phyloP scores from a whole-genome alignment of 2,888 invertebrate species.

The Lysandra coridon region DNA sequence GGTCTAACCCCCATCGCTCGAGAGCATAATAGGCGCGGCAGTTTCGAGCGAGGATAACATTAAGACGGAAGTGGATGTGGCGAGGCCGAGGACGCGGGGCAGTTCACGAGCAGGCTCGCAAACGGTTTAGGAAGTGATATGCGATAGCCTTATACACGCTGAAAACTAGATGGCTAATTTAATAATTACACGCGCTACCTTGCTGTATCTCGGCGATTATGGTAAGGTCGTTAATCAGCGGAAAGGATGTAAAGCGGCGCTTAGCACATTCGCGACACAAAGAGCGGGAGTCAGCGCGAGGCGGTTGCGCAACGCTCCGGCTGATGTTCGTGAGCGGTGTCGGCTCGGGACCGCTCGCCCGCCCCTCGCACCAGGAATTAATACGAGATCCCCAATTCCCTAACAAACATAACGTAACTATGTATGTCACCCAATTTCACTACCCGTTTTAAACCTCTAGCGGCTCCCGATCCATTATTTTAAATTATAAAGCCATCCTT shows the following conservation, averaged over 20 bases:
- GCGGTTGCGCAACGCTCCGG: conserved; percentile 58
- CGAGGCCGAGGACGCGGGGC: conserved; percentile 76
- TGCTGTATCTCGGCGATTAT: background rate
- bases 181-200: conserved; percentile 9
- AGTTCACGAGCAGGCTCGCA: conserved; percentile 69
- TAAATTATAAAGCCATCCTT: conserved; percentile 15
- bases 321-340: conserved; percentile 52
- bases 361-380: conserved; percentile 39
- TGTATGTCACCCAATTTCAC: conserved; percentile 1
- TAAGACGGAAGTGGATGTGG: conserved; percentile 71
- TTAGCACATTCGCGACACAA: conserved; percentile 67
- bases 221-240: conserved; percentile 8
- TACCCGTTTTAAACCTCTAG: background rate
- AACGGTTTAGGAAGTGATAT: conserved; percentile 54
- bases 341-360: conserved; percentile 42
- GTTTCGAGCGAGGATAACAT: conserved; percentile 73
- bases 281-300: conserved; percentile 59
- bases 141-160: conserved; percentile 20
- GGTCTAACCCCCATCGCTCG: conserved; percentile 55
- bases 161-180: conserved; percentile 20
- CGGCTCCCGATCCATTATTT: background rate
- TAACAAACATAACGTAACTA: background rate
- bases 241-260: conserved; percentile 54
- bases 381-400: conserved; percentile 25
- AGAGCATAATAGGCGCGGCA: conserved; percentile 75